A percentile compares a stretch with the other conserved stretches of the same genome.
These are phyloP conservation scores for Catostylus mosaicus DNA, from an alignment of 30 jellyfish, hydroid and myxozoan genomes.

Conservation along the genomic window DNA sequence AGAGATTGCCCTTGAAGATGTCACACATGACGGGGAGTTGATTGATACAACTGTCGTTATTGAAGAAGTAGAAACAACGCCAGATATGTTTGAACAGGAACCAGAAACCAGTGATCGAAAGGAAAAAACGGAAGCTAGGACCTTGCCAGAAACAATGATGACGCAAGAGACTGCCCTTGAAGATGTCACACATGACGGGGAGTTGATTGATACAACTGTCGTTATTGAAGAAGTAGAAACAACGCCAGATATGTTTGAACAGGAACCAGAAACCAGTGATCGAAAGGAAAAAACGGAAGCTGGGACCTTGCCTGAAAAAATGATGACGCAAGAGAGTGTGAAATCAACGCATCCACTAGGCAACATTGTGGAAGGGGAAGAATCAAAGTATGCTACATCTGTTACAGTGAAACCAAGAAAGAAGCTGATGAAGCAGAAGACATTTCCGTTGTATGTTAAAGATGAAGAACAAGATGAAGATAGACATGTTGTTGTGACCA, in stretches of 20 bases:
- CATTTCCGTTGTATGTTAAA: slow-evolving; percentile 4
- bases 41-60: neutral
- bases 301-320: neutral
- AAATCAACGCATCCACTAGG: neutral
- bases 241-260: neutral
- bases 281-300: neutral
- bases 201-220: neutral
- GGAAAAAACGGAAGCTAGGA: neutral
- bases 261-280: neutral
- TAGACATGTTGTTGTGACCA: neutral
- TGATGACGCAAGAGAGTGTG: neutral
- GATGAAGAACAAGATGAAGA: neutral
- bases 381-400: neutral
- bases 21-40: neutral
- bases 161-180: neutral
- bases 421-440: slow-evolving; percentile 26
- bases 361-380: neutral
- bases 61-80: neutral
- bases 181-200: neutral
- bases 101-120: neutral
- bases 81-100: neutral
- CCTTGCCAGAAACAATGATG: neutral
- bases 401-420: neutral
- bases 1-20: neutral
- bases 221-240: neutral